Base-by-base conservation (phyloP, 2,113 vertebrate genomes). In the Lophotis ruficrista region DNA sequence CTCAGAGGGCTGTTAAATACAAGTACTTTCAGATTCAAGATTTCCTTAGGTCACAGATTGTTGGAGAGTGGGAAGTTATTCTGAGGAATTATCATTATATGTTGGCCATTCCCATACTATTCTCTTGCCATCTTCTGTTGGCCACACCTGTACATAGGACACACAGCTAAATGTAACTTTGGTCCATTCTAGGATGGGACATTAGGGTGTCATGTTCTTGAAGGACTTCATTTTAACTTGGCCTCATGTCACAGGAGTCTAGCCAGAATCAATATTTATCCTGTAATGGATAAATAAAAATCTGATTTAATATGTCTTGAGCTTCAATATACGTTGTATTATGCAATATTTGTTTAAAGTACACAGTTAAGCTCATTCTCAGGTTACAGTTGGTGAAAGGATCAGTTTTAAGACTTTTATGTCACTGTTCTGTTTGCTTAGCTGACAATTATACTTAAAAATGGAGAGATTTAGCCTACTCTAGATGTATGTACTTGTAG, bases 381-480 rank as follows among this genome's bases (percentile, higher is more conserved):
- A 45, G n/a, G 60, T 93, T 95, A 51, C 87, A 75, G 20, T 4
- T 89, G 15, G 9, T 69, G 47, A 53, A 83, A 83, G 43, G n/a
- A 81, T 94, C n/a, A 7, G 9, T 81, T 91, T 91, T 77, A 68
- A 70, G 77, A 53, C 31, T 93, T 86, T 84, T 89, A 87, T 89
- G 95, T 89, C 77, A 73, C 56, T 77, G 17, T 47, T 91, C 41
- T 94, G 37, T 93, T 97, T 95, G 60, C 72, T 94, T 91, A 96
- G 93, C 89, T 94, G 87, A 81, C 50, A 70, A 54, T 65, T 53
- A 51, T 27, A 64, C 12, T 83, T 80, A 57, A 93, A 96, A 89
- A 69, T 83, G 91, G 72, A 69, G 27, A 35, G 35, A 14, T 31
- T 93, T 78, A 91, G 8, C 77, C 54, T 77, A 14, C 14, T 83